Evolutionary conservation across 2,113 vertebrate genomes (phyloP).

Genomic region (Chrysemys picta): DNA sequence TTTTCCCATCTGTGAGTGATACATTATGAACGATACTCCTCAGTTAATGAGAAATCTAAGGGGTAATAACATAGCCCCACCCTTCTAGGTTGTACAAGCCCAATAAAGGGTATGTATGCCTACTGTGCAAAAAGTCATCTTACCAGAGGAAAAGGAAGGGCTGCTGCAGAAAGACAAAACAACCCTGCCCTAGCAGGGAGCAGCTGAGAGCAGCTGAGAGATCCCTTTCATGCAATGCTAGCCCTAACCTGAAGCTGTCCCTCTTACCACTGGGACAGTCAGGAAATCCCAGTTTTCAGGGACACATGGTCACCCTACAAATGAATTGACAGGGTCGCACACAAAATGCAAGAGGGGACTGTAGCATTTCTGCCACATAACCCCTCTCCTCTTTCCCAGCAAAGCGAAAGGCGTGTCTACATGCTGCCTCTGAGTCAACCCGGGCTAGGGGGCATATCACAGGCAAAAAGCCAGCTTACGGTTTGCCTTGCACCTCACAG

Average conservation of each 20-base stretch:
- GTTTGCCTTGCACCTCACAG: background rate
- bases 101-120: background rate
- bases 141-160: background rate
- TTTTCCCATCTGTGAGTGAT: background rate
- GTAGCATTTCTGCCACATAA: background rate
- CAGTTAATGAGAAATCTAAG: background rate
- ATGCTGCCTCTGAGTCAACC: background rate
- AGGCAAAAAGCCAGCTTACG: background rate
- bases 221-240: background rate
- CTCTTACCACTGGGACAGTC: background rate
- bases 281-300: background rate
- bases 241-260: background rate
- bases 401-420: background rate
- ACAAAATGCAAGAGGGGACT: background rate
- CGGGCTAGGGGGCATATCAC: background rate
- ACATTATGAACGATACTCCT: background rate
- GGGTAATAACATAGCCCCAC: background rate
- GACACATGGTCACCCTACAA: background rate
- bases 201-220: too few relatives aligned
- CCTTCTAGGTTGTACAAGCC: background rate
- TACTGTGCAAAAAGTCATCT: background rate
- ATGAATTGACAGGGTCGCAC: background rate
- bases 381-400: background rate
- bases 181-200: too few relatives aligned
- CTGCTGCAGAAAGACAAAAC: background rate